A percentile compares a stretch with the other conserved stretches of the same genome.
Evolutionary conservation across 1,140 invertebrate species (phyloP).

Genomic region (Carposina sasakii): DNA sequence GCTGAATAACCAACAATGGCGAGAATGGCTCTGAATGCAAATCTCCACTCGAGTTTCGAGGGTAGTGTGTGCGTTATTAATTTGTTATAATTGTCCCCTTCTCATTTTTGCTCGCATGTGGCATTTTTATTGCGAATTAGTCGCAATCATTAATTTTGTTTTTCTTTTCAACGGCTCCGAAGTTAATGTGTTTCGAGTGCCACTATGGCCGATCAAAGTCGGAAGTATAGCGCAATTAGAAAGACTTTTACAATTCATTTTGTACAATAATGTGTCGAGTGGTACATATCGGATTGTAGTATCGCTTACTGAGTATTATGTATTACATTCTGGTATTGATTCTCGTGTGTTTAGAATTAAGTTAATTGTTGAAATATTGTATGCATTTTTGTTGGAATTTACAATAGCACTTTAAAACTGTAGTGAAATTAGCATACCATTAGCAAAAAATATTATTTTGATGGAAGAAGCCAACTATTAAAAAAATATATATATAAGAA

Average conservation of each 20-base stretch:
- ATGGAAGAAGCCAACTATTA: no score
- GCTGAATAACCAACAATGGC: slow-evolving; percentile 50
- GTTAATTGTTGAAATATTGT: no score
- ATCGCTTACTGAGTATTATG: no score
- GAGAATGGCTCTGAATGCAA: slow-evolving; percentile 64
- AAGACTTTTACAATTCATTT: slow-evolving; percentile 27
- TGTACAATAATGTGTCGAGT: slow-evolving; percentile 17
- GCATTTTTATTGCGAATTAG: slow-evolving; percentile 72
- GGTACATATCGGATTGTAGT: slow-evolving; percentile 34
- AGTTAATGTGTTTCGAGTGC: slow-evolving; percentile 56
- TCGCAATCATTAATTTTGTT: slow-evolving; percentile 71
- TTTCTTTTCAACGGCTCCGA: slow-evolving; percentile 50
- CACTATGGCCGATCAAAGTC: no score
- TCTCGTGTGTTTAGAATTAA: no score
- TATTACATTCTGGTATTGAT: no score
- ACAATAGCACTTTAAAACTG: no score
- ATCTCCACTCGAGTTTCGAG: slow-evolving; percentile 69
- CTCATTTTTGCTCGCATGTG: slow-evolving; percentile 65
- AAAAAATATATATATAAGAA: no score
- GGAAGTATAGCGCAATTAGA: slow-evolving; percentile 30
- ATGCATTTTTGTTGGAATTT: no score
- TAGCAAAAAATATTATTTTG: no score
- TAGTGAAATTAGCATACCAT: no score
- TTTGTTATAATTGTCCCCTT: slow-evolving; percentile 69
- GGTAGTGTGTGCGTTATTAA: slow-evolving; percentile 70